A percentile compares a stretch with the other conserved stretches of the same genome.
phyloP scores from a whole-genome alignment of 2,113 vertebrate genomes.

The Gallinago paraguaiae region DNA sequence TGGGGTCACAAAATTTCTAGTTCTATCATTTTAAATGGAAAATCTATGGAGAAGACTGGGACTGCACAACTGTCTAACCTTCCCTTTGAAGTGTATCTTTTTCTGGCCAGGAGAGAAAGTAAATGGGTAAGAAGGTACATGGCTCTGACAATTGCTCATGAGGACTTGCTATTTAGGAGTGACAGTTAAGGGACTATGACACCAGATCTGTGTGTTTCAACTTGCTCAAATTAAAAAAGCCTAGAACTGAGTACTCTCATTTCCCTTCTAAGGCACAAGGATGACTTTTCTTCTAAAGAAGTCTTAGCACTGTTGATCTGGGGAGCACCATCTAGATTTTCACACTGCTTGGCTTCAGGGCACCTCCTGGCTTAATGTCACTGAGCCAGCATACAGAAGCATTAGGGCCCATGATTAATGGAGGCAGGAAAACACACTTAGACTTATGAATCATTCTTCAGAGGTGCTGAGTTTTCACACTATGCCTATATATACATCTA shows the following conservation, averaged over 20 bases:
- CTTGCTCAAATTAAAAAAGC: neutral
- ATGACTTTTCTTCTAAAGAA: neutral
- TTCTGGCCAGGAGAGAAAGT: neutral
- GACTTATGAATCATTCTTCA: conserved; percentile 12
- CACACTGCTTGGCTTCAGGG: neutral
- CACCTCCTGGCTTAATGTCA: neutral
- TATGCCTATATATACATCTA: neutral
- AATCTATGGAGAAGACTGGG: neutral
- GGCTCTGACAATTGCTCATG: neutral
- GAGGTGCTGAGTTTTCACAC: conserved; percentile 7
- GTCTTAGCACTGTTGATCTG: neutral
- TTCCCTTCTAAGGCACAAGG: neutral
- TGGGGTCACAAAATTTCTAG: neutral
- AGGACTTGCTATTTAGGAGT: neutral
- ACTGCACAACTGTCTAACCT: neutral
- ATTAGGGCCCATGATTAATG: neutral
- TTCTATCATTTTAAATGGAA: neutral
- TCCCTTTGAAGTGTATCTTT: neutral
- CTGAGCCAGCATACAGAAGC: neutral
- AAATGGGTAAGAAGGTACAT: neutral
- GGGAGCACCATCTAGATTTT: neutral
- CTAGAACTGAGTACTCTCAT: neutral
- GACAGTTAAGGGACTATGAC: neutral
- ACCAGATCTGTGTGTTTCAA: neutral
- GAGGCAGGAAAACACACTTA: neutral